These are phyloP conservation scores for Astatoreochromis straeleni DNA, from an alignment of 2,113 vertebrate genomes.

Conservation along the genomic window DNA sequence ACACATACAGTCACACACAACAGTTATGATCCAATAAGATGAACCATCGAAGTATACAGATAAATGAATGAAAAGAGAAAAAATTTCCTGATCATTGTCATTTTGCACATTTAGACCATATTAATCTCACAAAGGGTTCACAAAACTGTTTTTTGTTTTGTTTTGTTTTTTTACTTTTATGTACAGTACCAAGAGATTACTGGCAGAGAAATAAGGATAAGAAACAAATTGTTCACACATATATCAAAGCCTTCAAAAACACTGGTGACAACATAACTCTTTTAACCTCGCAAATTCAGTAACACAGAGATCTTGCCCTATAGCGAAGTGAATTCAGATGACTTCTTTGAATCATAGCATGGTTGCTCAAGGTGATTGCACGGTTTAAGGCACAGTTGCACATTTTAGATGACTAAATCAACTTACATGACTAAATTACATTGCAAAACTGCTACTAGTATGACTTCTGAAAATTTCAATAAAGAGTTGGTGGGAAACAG, in stretches of 20 bases:
- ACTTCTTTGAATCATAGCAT: not conserved
- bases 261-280: not conserved
- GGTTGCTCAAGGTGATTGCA: not conserved
- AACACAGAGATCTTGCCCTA: not conserved
- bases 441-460: not conserved
- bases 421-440: not conserved
- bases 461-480: not conserved
- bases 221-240: not conserved
- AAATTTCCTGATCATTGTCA: not conserved
- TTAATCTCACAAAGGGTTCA: not conserved
- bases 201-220: not conserved
- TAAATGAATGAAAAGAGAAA: not conserved
- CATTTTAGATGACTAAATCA: not conserved
- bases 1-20: not conserved
- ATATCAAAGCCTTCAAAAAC: not conserved
- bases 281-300: not conserved
- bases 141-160: not conserved
- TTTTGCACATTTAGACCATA: not conserved
- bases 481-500: not conserved
- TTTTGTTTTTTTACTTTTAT: not conserved
- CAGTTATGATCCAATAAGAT: not conserved
- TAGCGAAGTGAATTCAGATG: not conserved
- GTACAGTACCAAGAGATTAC: not conserved
- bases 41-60: not conserved
- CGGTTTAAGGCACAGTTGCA: not conserved